A percentile compares a stretch with the other conserved stretches of the same genome.
These are phyloP conservation scores for Callosobruchus maculatus DNA, from an alignment of 2,888 invertebrate species.

Conservation along the genomic window DNA sequence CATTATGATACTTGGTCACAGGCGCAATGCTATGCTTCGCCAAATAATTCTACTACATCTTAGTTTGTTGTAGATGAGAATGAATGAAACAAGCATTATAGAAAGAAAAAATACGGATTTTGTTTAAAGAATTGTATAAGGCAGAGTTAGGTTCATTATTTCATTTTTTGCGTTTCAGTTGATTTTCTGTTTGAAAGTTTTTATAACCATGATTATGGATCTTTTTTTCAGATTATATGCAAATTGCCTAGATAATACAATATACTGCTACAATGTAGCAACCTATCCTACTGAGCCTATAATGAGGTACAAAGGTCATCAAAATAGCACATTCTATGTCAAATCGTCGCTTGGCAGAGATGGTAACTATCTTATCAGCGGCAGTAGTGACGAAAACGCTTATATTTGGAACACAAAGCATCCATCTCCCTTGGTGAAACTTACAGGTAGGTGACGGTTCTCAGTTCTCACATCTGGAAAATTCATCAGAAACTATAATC, in stretches of 20 bases:
- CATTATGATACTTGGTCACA: too few relatives aligned
- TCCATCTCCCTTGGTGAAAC: conserved; percentile 63
- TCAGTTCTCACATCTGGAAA: too few relatives aligned
- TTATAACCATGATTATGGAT: background rate
- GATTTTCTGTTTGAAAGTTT: too few relatives aligned
- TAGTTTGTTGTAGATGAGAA: too few relatives aligned
- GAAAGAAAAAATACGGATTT: too few relatives aligned
- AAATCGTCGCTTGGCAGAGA: conserved; percentile 80
- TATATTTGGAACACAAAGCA: conserved; percentile 78
- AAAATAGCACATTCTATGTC: conserved; percentile 79
- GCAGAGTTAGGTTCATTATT: too few relatives aligned
- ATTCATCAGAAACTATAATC: too few relatives aligned
- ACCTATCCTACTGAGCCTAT: conserved; percentile 65
- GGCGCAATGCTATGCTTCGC: too few relatives aligned
- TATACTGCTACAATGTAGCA: conserved; percentile 80
- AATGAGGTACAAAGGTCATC: conserved; percentile 67
- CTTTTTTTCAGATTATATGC: conserved; percentile 60
- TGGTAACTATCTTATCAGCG: conserved; percentile 76
- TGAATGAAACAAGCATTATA: too few relatives aligned
- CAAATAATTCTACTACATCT: too few relatives aligned
- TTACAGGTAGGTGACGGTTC: conserved; percentile 43
- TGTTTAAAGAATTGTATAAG: too few relatives aligned
- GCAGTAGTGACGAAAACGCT: conserved; percentile 83
- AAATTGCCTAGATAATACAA: conserved; percentile 81
- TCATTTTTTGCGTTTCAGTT: too few relatives aligned